These are phyloP conservation scores for Netelia melanura DNA, from an alignment of 2,888 invertebrate genomes.

Conservation along the genomic window DNA sequence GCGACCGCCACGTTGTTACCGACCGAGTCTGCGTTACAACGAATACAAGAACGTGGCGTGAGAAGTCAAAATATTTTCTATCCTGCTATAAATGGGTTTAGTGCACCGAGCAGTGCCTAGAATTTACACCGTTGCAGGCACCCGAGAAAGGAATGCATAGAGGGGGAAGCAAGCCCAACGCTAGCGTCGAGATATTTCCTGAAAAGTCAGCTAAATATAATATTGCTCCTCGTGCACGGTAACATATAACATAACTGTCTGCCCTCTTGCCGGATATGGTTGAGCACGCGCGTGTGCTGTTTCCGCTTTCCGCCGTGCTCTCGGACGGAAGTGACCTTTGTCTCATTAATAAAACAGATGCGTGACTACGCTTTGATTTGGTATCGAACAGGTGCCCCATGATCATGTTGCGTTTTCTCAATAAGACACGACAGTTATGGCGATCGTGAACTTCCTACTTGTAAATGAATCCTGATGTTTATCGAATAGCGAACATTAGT, in stretches of 20 bases:
- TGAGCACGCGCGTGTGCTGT: conserved; percentile 77
- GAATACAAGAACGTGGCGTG: not conserved
- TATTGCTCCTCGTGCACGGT: conserved; percentile 5
- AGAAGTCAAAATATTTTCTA: not conserved
- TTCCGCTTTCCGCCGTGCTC: conserved; percentile 75
- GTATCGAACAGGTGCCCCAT: conserved; percentile 50
- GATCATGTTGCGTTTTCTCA: conserved; percentile 35
- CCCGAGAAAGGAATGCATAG: not conserved
- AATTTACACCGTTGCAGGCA: not conserved
- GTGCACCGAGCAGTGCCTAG: not conserved
- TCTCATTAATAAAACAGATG: conserved; percentile 74
- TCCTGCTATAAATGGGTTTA: not conserved
- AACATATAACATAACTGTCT: conserved; percentile 39
- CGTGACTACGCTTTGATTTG: conserved; percentile 57
- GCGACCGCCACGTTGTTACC: too few species aligned
- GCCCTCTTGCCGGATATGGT: conserved; percentile 74
- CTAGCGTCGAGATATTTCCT: conserved; percentile 13
- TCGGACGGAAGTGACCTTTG: conserved; percentile 79
- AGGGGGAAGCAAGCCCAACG: not conserved
- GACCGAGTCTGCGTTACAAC: too few species aligned
- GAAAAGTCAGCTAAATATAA: conserved; percentile 28
- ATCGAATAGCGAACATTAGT: not conserved
- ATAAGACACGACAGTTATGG: conserved; percentile 1
- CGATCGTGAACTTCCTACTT: not conserved
- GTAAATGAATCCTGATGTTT: not conserved